Evolutionary conservation across 1,140 invertebrate species (phyloP).

Genomic region (Berghia stephanieae): DNA sequence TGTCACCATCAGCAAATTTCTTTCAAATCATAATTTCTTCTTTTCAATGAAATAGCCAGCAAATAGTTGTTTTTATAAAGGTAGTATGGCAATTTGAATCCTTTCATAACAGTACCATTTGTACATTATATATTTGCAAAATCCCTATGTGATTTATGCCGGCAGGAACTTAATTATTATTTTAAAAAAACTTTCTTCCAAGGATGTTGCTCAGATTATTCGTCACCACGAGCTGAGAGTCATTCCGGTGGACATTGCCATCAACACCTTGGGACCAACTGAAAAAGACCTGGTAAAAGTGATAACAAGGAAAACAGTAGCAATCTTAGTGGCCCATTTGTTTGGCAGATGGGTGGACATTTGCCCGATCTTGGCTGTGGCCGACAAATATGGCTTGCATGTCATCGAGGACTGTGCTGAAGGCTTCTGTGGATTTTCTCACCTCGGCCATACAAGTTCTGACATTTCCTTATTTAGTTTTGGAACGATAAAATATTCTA

Average conservation of each 20-base stretch:
- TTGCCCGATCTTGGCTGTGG: conserved; percentile 55
- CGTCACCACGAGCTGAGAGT: conserved; percentile 59
- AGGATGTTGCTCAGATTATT: conserved; percentile 60
- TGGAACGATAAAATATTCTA: conserved; percentile 65
- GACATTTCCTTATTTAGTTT: conserved; percentile 66
- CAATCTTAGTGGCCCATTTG: conserved; percentile 63
- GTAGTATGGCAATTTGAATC: no score
- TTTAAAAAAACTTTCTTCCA: no score
- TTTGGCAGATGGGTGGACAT: conserved; percentile 62
- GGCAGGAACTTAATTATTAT: no score
- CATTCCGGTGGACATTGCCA: conserved; percentile 61
- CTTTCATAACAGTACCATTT: no score
- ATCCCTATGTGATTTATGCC: no score
- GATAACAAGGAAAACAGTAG: conserved; percentile 61
- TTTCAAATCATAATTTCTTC: no score
- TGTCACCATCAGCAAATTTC: no score
- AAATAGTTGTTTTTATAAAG: no score
- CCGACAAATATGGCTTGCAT: conserved; percentile 49
- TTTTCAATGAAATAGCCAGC: no score
- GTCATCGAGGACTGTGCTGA: conserved; percentile 67
- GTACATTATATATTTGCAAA: no score
- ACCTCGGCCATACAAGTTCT: conserved; percentile 57
- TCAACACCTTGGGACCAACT: conserved; percentile 62
- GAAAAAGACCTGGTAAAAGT: conserved; percentile 54
- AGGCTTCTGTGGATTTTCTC: conserved; percentile 62